These are phyloP conservation scores for Tricholaema leucomelas DNA, from an alignment of 2,113 vertebrate genomes.

Conservation along the genomic window DNA sequence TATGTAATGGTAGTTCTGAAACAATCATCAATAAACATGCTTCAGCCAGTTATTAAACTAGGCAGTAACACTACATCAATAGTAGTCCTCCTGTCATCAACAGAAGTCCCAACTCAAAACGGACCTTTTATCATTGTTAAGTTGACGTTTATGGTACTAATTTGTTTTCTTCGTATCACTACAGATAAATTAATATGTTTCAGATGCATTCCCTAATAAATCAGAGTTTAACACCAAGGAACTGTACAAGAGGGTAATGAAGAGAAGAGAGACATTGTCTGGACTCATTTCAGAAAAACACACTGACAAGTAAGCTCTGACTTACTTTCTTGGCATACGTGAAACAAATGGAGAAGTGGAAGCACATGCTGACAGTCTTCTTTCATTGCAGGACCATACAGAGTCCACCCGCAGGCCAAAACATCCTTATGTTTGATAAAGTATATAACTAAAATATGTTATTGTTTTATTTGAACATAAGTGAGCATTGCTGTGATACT, in stretches of 20 bases:
- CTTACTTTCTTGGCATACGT: background rate
- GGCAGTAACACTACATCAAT: background rate
- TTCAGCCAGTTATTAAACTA: background rate
- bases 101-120: background rate
- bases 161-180: constrained; percentile 25
- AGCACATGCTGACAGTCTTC: background rate
- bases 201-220: background rate
- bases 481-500: background rate
- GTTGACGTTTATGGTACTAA: background rate
- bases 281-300: background rate
- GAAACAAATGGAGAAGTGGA: background rate
- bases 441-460: background rate
- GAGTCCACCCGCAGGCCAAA: background rate
- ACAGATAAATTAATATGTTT: background rate
- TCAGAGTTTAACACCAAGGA: background rate
- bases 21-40: background rate
- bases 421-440: background rate
- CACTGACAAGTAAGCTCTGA: background rate
- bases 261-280: background rate
- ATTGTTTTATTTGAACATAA: background rate
- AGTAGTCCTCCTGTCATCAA: background rate
- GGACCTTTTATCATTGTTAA: background rate
- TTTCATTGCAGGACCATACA: background rate
- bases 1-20: background rate
- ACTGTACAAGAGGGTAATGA: background rate